Evolutionary conservation across 1,140 invertebrate species (phyloP), one percentile per base, ranked within the genome.

Genomic region (Aphelinus certus): DNA sequence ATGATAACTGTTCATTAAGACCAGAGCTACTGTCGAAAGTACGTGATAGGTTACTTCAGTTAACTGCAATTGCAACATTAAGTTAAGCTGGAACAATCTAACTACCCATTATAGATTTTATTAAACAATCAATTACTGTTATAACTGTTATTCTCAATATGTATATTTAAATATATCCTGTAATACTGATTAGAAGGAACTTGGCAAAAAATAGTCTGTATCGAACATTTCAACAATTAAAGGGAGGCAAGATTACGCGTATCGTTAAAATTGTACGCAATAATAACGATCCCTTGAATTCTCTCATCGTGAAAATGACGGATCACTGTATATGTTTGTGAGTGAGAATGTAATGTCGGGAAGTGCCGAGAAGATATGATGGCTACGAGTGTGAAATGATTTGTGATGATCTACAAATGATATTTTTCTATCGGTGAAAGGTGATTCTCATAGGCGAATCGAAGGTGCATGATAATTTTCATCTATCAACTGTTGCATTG

Each of bases 401-500:
- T 70, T 7, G 56, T 26, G 42, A 26, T 64, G 3, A 64, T 70
- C 61, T 70, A 70, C 66, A 10, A 26, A 7, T 56, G 7, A 74
- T 70, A 58, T 48, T 49, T 26, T 48, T 62, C 51, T 68, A 69
- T 68, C 60, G 57, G 61, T 70, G 55, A 73, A 49, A 56, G 9
- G 53, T 72, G 60, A 72, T 72, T 46, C 49, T 66, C 6, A 45
- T 43, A 51, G 6, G 7, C 58, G 47, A 64, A 69, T 7, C 49
- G 61, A 68, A 75, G 42, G 73, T 75, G 73, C 65, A 74, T 42
- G 58, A 74, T 46, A 4, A 7, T 75, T 67, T 46, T 45, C 10
- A 26, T 53, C 53, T 73, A 9, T 73, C 64, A 67, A 67, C n/a
- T 73, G 56, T 3, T 68, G 49, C 47, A 56, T 26, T 57, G 71